Evolutionary conservation across 1,140 invertebrate genomes (phyloP).

Genomic region (Drosophila tropicalis): DNA sequence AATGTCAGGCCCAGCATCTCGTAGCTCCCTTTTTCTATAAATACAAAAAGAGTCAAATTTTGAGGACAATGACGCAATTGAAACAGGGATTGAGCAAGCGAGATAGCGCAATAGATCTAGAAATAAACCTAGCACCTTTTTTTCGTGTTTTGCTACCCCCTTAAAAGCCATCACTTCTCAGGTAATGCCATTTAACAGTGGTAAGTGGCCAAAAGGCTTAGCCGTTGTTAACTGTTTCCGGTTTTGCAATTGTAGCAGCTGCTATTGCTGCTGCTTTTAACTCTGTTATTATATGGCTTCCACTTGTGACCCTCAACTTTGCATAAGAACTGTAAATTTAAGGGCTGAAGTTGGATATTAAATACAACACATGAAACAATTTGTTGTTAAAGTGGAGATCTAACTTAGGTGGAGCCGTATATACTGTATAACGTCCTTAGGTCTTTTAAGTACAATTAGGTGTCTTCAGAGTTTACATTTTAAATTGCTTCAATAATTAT

Average conservation of each 20-base stretch:
- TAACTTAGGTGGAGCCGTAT: background rate
- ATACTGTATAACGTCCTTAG: no score
- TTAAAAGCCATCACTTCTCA: background rate
- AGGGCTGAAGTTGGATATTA: constrained; percentile 6
- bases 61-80: constrained; percentile 33
- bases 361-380: background rate
- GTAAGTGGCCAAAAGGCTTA: constrained; percentile 69
- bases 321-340: constrained; percentile 26
- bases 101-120: background rate
- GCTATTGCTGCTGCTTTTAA: constrained; percentile 6
- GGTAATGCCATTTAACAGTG: constrained; percentile 72
- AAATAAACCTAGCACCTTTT: constrained; percentile 9
- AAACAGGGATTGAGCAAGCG: background rate
- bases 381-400: background rate
- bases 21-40: constrained; percentile 37
- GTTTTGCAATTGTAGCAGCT: constrained; percentile 28
- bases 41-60: constrained; percentile 39
- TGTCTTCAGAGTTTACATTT: no score
- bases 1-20: constrained; percentile 56
- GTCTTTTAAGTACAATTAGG: no score
- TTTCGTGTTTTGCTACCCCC: background rate
- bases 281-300: constrained; percentile 53
- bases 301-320: constrained; percentile 44
- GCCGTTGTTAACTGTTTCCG: constrained; percentile 77
- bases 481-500: no score